These are phyloP conservation scores for Trogon melanurus DNA, from an alignment of 2,113 vertebrate species.

Conservation along the genomic window DNA sequence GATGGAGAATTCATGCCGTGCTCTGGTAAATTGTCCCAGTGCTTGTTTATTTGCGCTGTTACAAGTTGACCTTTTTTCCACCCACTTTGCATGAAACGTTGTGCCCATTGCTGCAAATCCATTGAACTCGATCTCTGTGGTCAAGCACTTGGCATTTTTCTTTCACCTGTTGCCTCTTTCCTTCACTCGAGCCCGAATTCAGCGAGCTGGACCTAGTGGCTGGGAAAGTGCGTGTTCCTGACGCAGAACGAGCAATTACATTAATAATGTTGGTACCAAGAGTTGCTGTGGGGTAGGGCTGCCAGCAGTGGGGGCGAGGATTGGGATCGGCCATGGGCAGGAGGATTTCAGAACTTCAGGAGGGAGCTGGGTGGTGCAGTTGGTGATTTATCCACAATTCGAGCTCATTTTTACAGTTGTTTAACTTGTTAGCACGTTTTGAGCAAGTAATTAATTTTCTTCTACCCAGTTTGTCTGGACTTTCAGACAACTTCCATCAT, in stretches of 20 bases:
- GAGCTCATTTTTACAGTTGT: neutral
- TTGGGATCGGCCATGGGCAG: neutral
- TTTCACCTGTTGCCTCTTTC: neutral
- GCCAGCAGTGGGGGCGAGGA: neutral
- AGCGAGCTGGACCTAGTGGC: neutral
- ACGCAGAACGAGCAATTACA: fast-evolving
- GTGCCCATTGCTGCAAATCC: neutral
- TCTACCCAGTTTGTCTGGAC: neutral
- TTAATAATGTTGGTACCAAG: fast-evolving
- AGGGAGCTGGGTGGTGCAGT: neutral
- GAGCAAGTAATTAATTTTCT: neutral
- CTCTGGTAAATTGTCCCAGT: neutral
- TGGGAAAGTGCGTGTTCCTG: neutral
- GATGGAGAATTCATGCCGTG: neutral
- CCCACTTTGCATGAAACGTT: neutral
- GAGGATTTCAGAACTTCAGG: neutral
- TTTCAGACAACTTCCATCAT: slow-evolving; percentile 10
- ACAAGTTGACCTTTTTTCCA: neutral
- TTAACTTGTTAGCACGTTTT: neutral
- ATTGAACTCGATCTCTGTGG: neutral
- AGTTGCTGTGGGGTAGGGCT: neutral
- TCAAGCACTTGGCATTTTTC: neutral
- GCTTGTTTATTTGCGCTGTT: neutral
- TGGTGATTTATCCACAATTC: neutral
- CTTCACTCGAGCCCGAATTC: neutral